Conservation (phyloP, 2,113 vertebrate species). For the Conger conger region DNA sequence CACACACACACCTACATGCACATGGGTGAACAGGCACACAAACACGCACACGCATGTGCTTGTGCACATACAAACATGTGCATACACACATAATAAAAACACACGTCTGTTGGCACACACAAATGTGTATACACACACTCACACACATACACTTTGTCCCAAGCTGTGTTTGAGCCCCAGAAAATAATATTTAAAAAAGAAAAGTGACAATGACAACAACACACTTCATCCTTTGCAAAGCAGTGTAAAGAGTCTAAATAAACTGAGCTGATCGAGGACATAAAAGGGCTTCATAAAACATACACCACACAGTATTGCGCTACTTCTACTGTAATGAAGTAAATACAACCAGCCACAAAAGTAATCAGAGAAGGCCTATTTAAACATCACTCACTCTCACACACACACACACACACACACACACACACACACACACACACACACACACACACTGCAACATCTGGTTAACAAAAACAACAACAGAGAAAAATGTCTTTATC, state of each 20-base stretch:
- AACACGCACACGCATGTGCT: neutral
- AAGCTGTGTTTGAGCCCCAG: too few species aligned
- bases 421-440: neutral
- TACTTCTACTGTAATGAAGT: neutral
- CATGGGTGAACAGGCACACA: neutral
- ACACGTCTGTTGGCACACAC: too few species aligned
- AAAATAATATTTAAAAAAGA: too few species aligned
- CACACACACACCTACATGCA: neutral
- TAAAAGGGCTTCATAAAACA: neutral
- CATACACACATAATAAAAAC: too few species aligned
- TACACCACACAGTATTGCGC: neutral
- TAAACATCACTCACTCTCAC: neutral
- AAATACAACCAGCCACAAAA: neutral
- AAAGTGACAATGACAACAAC: neutral
- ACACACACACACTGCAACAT: neutral
- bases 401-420: slow-evolving; percentile 10
- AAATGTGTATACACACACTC: too few species aligned
- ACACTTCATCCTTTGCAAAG: neutral
- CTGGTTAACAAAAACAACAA: slow-evolving; percentile 15
- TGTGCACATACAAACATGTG: neutral
- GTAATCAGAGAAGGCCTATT: too few species aligned
- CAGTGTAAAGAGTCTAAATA: too few species aligned
- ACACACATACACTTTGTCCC: neutral
- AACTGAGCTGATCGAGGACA: neutral
- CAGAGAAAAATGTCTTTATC: slow-evolving; percentile 14